Evolutionary conservation across 2,888 invertebrate species (phyloP).

Genomic region (Exephanes ischioxanthus): DNA sequence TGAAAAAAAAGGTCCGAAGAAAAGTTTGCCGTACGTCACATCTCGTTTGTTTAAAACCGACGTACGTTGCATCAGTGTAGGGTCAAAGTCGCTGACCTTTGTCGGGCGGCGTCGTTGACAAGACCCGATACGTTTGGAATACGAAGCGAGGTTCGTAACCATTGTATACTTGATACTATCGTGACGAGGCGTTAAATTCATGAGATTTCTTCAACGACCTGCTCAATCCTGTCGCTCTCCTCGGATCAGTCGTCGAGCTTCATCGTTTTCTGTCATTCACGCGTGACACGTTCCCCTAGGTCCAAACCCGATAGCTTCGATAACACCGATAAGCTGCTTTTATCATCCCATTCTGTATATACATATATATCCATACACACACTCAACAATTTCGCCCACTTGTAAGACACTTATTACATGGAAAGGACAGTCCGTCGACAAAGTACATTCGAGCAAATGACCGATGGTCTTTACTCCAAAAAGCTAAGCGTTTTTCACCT

Average conservation of each 20-base stretch:
- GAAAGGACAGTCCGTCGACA: neutral
- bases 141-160: slow-evolving; percentile 5
- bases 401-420: neutral
- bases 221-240: slow-evolving; percentile 16
- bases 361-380: neutral
- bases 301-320: slow-evolving; percentile 14
- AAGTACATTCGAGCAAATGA: neutral
- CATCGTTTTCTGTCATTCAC: neutral
- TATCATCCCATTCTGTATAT: neutral
- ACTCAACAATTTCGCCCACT: neutral
- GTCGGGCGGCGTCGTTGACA: slow-evolving; percentile 16
- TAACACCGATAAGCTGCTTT: slow-evolving; percentile 15
- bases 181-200: slow-evolving; percentile 18
- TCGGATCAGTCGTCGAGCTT: neutral
- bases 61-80: slow-evolving; percentile 71
- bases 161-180: neutral
- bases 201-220: slow-evolving; percentile 41
- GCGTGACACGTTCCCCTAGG: slow-evolving; percentile 35
- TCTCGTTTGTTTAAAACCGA: slow-evolving; percentile 59
- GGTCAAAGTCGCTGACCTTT: slow-evolving; percentile 74
- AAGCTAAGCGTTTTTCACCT: neutral
- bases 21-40: neutral
- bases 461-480: neutral
- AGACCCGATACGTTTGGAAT: slow-evolving; percentile 13
- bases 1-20: neutral